phyloP scores from a whole-genome alignment of 2,888 invertebrate genomes.

The Coelogynopora nodosa region DNA sequence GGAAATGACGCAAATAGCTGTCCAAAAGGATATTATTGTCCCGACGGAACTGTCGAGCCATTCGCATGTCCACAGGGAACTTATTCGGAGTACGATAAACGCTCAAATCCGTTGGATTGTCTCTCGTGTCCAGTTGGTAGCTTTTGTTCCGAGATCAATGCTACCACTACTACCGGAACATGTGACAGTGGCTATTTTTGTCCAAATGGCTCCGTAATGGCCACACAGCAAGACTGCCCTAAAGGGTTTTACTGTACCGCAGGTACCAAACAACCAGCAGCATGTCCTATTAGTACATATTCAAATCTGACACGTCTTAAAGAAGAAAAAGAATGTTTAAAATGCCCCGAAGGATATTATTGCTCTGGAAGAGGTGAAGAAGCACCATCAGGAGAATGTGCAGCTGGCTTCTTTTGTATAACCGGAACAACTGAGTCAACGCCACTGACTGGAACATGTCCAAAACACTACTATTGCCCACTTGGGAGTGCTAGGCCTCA shows the following conservation, averaged over 20 bases:
- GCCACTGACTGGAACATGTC: neutral
- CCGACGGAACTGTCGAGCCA: conserved; percentile 54
- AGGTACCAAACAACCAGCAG: neutral
- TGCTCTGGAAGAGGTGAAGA: neutral
- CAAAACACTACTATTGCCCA: neutral
- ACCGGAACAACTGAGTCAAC: neutral
- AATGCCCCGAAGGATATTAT: neutral
- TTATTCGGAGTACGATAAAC: conserved; percentile 52
- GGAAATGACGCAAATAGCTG: conserved; percentile 55
- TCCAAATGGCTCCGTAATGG: neutral
- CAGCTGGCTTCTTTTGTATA: neutral
- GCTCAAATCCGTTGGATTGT: conserved; percentile 52
- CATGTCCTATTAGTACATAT: neutral
- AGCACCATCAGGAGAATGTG: neutral
- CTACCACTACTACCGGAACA: conserved; percentile 53
- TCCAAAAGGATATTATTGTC: conserved; percentile 56
- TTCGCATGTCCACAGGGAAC: conserved; percentile 55
- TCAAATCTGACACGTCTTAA: neutral
- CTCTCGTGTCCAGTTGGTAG: conserved; percentile 55
- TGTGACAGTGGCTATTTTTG: conserved; percentile 34
- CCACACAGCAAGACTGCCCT: neutral
- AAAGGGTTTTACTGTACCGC: neutral
- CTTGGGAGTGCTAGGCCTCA: conserved; percentile 41
- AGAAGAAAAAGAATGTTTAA: neutral
- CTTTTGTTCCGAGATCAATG: conserved; percentile 53